Evolutionary conservation across 2,888 invertebrate genomes (phyloP).

Genomic region (Stenodera caucasica): DNA sequence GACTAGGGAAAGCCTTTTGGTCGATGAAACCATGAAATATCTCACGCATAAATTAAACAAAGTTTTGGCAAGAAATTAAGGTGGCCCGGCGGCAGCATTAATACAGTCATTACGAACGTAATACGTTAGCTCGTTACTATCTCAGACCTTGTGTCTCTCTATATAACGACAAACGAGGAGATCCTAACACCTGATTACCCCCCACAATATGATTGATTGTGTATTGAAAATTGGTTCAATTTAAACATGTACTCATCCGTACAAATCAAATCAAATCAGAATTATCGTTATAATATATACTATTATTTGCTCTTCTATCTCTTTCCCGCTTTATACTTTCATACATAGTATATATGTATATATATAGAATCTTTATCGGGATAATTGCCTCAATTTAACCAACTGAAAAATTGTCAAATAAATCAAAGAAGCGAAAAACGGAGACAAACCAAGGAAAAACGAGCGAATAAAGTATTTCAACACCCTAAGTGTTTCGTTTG

Average conservation of each 20-base stretch:
- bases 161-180: conserved; percentile 45
- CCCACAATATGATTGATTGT: conserved; percentile 50
- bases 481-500: conserved; percentile 6
- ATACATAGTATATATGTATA: too few species aligned
- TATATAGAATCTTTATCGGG: neutral
- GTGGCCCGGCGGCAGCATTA: conserved; percentile 49
- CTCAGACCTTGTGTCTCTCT: conserved; percentile 33
- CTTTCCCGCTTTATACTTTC: too few species aligned
- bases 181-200: conserved; percentile 50
- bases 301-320: too few species aligned
- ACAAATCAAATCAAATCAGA: conserved; percentile 3
- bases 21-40: conserved; percentile 51
- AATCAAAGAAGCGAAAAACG: neutral
- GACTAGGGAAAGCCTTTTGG: conserved; percentile 40
- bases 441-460: neutral
- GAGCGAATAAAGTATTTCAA: neutral
- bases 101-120: conserved; percentile 52
- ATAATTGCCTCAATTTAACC: neutral
- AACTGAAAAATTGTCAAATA: neutral
- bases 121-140: conserved; percentile 36
- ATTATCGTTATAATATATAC: neutral
- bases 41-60: conserved; percentile 54
- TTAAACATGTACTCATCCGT: conserved; percentile 24
- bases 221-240: conserved; percentile 46
- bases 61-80: conserved; percentile 55